Evolutionary conservation across 2,797 vertebrate species (phyloP).

Genomic region (Pseudochirops cupreus): DNA sequence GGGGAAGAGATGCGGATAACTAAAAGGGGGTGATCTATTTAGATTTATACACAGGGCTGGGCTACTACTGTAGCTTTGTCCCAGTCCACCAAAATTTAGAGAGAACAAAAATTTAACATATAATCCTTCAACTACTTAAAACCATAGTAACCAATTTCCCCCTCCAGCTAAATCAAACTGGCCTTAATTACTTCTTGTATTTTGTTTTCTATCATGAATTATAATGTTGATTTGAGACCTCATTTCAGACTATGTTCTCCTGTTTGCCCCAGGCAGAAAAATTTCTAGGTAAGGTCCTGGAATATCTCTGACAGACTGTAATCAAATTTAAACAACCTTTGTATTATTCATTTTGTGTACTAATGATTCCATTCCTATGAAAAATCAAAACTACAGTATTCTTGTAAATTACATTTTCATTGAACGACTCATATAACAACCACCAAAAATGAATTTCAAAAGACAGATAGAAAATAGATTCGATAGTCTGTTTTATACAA

Average conservation of each 20-base stretch:
- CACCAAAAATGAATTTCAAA: conserved; percentile 31
- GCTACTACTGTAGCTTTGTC: neutral
- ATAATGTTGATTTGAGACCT: neutral
- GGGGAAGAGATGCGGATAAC: neutral
- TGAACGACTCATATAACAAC: neutral
- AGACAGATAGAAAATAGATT: neutral
- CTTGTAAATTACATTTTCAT: neutral
- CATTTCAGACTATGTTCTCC: neutral
- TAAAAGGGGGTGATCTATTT: neutral
- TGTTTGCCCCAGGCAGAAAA: neutral
- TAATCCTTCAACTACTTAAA: neutral
- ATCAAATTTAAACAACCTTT: neutral
- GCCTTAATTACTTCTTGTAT: neutral
- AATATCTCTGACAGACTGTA: neutral
- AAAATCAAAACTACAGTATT: neutral
- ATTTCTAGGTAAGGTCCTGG: neutral
- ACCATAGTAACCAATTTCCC: neutral
- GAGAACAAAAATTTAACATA: neutral
- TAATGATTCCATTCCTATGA: neutral
- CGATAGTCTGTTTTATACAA: neutral
- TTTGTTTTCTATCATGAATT: neutral
- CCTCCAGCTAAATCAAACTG: neutral
- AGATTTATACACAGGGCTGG: neutral
- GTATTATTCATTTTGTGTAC: neutral
- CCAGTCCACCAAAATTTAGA: neutral